phyloP scores from a whole-genome alignment of 2,797 vertebrate genomes.

The Pteronotus mesoamericanus region DNA sequence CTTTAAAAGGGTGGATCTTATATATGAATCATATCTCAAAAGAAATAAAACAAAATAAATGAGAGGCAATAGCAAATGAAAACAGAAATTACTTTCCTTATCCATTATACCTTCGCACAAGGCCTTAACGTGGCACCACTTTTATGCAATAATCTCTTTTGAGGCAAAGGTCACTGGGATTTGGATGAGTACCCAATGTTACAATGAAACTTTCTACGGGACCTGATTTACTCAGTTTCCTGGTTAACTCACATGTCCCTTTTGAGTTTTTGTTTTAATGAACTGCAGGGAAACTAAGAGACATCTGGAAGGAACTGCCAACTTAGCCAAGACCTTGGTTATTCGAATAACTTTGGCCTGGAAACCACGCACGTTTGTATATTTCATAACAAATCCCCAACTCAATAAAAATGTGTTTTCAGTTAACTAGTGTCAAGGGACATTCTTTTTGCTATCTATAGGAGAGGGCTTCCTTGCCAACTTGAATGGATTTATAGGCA shows the following conservation, averaged over 20 bases:
- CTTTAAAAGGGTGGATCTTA: too few species aligned
- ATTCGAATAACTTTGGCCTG: constrained; percentile 20
- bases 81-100: neutral
- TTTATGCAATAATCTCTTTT: neutral
- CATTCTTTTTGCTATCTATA: neutral
- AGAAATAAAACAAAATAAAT: neutral
- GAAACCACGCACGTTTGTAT: neutral
- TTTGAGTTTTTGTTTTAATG: neutral
- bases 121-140: neutral
- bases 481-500: neutral
- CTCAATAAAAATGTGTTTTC: constrained; percentile 43
- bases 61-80: neutral
- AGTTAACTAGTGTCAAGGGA: neutral
- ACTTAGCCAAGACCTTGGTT: neutral
- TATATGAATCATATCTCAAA: neutral
- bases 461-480: neutral
- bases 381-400: constrained; percentile 14
- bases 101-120: neutral
- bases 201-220: neutral
- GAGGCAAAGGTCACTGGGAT: neutral
- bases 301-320: neutral
- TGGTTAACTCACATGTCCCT: neutral
- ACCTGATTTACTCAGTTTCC: neutral
- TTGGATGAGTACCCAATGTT: neutral
- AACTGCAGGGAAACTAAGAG: neutral